Evolutionary conservation across 2,888 invertebrate species (phyloP).

Genomic region (Drosophila meridionalis): DNA sequence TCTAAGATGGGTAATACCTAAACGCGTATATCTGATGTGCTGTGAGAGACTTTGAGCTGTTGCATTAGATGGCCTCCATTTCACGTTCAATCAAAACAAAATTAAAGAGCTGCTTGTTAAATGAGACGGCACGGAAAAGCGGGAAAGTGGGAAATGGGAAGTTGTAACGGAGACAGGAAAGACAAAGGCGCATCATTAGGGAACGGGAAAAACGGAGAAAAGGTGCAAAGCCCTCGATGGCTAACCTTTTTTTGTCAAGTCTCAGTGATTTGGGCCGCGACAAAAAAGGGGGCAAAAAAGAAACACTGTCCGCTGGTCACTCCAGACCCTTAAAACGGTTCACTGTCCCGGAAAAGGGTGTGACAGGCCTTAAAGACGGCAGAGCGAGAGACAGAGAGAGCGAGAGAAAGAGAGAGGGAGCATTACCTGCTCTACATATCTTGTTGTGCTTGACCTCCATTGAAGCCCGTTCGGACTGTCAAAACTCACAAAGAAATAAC

Average conservation of each 20-base stretch:
- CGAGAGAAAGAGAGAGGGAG: no score
- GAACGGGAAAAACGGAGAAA: conserved; percentile 42
- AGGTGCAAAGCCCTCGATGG: conserved; percentile 19
- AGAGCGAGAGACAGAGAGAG: not conserved
- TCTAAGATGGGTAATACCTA: not conserved
- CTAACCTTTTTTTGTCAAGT: conserved; percentile 44
- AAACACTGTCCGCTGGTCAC: conserved; percentile 38
- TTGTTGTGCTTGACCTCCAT: conserved; percentile 8
- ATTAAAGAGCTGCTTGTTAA: conserved; percentile 64
- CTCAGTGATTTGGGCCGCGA: conserved; percentile 47
- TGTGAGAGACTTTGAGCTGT: conserved; percentile 3
- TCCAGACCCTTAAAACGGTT: conserved; percentile 11
- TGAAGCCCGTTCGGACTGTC: conserved; percentile 4
- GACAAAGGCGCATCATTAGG: conserved; percentile 61
- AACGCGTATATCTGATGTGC: not conserved
- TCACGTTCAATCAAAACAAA: conserved; percentile 68
- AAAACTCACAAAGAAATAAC: not conserved
- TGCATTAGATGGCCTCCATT: conserved; percentile 44
- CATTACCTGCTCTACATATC: conserved; percentile 31
- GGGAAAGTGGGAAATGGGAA: conserved; percentile 7
- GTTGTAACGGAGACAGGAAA: conserved; percentile 2
- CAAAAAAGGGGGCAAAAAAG: conserved; percentile 1
- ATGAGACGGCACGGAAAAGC: conserved; percentile 53
- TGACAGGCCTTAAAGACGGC: conserved; percentile 32
- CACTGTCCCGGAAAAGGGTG: conserved; percentile 50